These are phyloP conservation scores for Hydrozoanthus gracilis DNA, from an alignment of 92 coral and sea anemone species.

Conservation along the genomic window DNA sequence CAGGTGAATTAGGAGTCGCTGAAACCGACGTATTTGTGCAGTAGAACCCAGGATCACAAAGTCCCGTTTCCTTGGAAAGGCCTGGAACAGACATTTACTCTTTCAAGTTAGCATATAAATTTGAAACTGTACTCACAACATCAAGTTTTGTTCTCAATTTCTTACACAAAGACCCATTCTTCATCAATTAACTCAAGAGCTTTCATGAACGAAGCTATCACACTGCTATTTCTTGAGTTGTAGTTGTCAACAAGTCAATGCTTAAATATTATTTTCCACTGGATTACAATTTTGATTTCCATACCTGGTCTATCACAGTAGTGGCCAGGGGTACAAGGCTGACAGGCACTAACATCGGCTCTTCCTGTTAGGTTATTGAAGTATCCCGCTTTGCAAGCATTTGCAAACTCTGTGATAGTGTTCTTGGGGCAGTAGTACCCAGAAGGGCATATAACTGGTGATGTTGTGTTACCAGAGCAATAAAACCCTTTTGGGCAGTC, in stretches of 20 bases:
- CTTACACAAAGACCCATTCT: no score
- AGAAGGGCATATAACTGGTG: conserved; percentile 81
- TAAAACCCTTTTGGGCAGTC: conserved; percentile 89
- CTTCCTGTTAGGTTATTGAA: conserved; percentile 92
- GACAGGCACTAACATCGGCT: conserved; percentile 73
- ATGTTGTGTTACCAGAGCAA: conserved; percentile 91
- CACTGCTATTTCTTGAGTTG: no score
- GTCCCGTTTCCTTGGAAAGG: conserved; percentile 78
- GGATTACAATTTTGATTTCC: neutral
- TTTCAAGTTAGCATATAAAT: no score
- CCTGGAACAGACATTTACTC: conserved; percentile 53
- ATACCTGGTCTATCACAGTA: conserved; percentile 90
- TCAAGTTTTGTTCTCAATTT: no score
- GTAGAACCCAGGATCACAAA: conserved; percentile 85
- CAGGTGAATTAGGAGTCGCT: conserved; percentile 66
- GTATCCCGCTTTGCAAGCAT: conserved; percentile 86
- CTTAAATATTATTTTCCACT: no score
- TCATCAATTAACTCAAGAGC: no score
- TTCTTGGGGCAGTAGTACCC: conserved; percentile 86
- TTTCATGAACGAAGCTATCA: no score
- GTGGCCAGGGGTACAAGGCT: conserved; percentile 89
- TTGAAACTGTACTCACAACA: no score
- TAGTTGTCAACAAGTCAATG: no score
- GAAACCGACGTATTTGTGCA: conserved; percentile 85
- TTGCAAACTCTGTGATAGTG: conserved; percentile 67